Base-by-base conservation (phyloP, 2,888 invertebrate genomes). In the Tetheella fluctuosa region DNA sequence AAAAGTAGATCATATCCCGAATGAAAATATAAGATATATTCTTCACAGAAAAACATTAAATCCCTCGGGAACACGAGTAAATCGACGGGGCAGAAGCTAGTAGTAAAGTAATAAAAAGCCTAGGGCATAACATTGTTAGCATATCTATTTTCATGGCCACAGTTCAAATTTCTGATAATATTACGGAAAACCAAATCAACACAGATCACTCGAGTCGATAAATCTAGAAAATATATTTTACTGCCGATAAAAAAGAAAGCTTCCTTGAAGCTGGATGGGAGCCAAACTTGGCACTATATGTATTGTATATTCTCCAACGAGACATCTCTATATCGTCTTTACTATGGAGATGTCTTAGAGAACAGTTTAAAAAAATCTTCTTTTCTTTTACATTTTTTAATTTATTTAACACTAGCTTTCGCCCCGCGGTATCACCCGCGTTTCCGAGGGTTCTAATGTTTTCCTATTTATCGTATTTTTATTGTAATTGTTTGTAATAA, bases 151-250 rank as follows among this genome's bases (percentile, higher is more conserved):
- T 48, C 48, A 7, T 20, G 20, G 48, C 20, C 20, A 17, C 7
- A 10, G 48, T 20, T 48, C 48, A 48, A 48, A 48, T 10, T 10
- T 20, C 48, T 20, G 48, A 48, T 48, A 48, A 48, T 48, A 20
- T 20, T 17, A 42, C 17, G 10, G 8, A 8, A 48, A 2, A 48
- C 20, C n/a, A 48, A 48, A 48, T 48, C 48, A 20, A 42, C 42
- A 2, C n/a, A 48, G 48, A 48, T 48, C 20, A 20, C 48, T 48
- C 17, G 48, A 20, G 48, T n/a, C 48, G 48, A 48, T 48, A 48
- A 48, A 48, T 48, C 48, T 20, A 20, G 20, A 20, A 20, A 48
- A 48, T 48, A 48, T 48, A 48, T 48, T 48, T 48, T 48, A 48
- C 10, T 48, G 48, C 20, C 48, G 48, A 48, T 48, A 48, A 48